phyloP scores from a whole-genome alignment of 2,113 vertebrate species.

The Pelobates fuscus region DNA sequence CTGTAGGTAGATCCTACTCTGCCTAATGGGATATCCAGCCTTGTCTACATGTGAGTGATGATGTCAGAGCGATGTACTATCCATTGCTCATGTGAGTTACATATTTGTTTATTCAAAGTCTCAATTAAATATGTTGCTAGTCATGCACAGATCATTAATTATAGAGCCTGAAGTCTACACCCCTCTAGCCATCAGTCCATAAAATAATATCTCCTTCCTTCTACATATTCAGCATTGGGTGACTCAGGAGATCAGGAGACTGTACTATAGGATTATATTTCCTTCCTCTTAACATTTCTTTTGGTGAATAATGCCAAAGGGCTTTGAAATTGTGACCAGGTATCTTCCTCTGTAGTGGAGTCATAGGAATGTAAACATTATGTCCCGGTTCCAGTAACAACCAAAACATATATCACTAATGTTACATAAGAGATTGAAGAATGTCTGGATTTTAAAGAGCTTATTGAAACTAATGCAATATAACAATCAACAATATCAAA shows the following conservation, averaged over 20 bases:
- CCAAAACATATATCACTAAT: too few species aligned
- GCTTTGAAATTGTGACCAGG: not conserved
- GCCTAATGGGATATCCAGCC: too few species aligned
- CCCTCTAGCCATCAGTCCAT: not conserved
- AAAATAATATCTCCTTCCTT: not conserved
- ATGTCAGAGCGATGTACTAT: too few species aligned
- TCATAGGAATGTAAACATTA: too few species aligned
- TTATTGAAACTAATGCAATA: too few species aligned
- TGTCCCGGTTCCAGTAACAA: too few species aligned
- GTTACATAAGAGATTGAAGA: too few species aligned
- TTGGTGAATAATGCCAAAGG: not conserved
- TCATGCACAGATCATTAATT: conserved; percentile 14
- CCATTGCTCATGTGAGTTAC: not conserved
- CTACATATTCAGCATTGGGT: not conserved
- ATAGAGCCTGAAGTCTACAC: not conserved
- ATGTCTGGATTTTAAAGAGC: too few species aligned
- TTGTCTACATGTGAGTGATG: too few species aligned
- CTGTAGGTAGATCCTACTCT: too few species aligned
- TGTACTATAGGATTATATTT: not conserved
- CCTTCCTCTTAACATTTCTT: not conserved
- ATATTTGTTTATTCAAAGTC: not conserved
- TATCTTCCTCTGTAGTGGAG: too few species aligned
- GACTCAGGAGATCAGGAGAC: not conserved
- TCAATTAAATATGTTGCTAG: not conserved
- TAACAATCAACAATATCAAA: too few species aligned